A percentile compares a stretch with the other conserved stretches of the same genome.
phyloP scores from a whole-genome alignment of 2,888 invertebrate species.

The Pristionchus mayeri region DNA sequence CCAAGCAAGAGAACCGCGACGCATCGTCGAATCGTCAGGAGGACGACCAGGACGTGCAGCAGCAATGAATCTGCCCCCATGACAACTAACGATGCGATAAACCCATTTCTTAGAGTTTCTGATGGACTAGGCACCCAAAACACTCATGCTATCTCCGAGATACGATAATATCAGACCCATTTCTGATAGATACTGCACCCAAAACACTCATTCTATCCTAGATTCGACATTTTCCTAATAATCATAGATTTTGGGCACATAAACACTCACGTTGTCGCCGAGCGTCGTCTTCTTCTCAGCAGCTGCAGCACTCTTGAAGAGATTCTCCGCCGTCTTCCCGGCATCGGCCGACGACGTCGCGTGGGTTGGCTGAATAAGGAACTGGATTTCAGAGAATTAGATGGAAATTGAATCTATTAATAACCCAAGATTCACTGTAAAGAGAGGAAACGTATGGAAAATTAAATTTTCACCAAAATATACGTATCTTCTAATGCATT shows the following conservation, averaged over 20 bases:
- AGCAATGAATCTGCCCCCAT: neutral
- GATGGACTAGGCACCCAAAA: neutral
- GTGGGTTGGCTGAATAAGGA: constrained; percentile 36
- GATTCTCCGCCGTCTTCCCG: neutral
- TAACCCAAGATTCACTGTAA: too few species aligned
- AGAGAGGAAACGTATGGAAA: too few species aligned
- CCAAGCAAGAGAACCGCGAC: neutral
- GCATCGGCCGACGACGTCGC: neutral
- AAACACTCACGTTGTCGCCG: constrained; percentile 17
- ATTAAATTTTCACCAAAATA: too few species aligned
- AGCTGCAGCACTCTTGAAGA: constrained; percentile 14
- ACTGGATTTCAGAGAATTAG: neutral
- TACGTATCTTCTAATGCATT: too few species aligned
- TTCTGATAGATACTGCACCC: too few species aligned
- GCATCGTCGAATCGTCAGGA: neutral
- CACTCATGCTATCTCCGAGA: too few species aligned
- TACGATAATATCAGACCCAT: too few species aligned
- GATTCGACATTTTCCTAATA: too few species aligned
- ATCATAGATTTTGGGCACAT: too few species aligned
- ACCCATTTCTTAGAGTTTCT: neutral
- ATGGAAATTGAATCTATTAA: too few species aligned
- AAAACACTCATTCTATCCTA: too few species aligned
- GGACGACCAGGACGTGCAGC: constrained; percentile 17
- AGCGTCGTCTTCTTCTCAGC: constrained; percentile 3
- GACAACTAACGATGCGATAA: neutral